These are phyloP conservation scores for Dasypus novemcinctus DNA, from an alignment of 2,113 vertebrate genomes.

Conservation along the genomic window DNA sequence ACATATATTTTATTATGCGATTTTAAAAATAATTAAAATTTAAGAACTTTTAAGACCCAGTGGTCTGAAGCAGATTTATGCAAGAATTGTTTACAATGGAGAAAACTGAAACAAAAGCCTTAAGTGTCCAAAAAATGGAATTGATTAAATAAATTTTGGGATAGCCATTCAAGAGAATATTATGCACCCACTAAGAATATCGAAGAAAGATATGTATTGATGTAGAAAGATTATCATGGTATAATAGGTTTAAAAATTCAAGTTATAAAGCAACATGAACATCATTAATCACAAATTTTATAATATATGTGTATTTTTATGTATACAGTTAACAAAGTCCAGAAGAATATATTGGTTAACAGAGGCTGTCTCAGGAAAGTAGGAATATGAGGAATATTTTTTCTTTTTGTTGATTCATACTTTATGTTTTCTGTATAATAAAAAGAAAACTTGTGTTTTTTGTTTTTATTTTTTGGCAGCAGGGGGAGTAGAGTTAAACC, in stretches of 20 bases:
- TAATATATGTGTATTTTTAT: not conserved
- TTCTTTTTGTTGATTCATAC: not conserved
- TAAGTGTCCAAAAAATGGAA: constrained; percentile 1
- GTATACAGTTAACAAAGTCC: not conserved
- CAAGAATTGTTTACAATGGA: not conserved
- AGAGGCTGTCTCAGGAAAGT: not conserved
- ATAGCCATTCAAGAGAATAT: not conserved
- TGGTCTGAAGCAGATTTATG: not conserved
- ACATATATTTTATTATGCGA: not conserved
- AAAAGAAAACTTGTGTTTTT: not conserved
- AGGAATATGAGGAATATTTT: not conserved
- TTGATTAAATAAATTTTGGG: not conserved
- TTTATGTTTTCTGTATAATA: constrained; percentile 23
- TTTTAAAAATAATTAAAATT: constrained; percentile 3
- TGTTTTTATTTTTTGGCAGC: not conserved
- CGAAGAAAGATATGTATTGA: not conserved
- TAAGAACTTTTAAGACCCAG: not conserved
- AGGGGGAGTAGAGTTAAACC: not conserved
- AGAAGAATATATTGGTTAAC: not conserved
- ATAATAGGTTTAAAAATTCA: not conserved
- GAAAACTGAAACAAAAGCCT: constrained; percentile 28
- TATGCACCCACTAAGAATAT: not conserved
- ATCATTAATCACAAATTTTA: not conserved
- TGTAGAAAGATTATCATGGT: not conserved
- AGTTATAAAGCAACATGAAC: not conserved